Conservation (phyloP, 2,797 vertebrate species). For the Pitangus sulphuratus region DNA sequence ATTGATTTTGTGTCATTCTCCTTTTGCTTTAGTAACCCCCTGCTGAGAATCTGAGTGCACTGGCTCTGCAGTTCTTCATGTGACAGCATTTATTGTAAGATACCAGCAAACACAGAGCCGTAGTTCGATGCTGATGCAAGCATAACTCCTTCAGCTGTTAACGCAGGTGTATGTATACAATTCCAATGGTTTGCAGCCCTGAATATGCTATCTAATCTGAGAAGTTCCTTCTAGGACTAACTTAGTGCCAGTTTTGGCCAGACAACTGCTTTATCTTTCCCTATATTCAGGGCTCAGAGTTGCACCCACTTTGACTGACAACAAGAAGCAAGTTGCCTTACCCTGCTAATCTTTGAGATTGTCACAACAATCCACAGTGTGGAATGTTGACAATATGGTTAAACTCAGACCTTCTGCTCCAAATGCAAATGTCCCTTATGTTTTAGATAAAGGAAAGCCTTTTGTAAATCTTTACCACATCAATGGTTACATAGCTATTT, state of each 20-base stretch:
- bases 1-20: background rate
- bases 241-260: background rate
- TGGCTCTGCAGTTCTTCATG: background rate
- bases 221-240: background rate
- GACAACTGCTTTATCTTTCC: conserved; percentile 20
- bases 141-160: background rate
- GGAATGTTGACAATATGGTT: background rate
- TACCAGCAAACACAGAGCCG: background rate
- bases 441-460: background rate
- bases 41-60: background rate
- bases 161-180: background rate
- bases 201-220: background rate
- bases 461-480: background rate
- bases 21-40: background rate
- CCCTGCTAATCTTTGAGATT: background rate
- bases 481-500: background rate
- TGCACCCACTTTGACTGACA: background rate
- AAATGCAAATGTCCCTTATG: background rate
- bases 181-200: background rate
- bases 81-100: background rate
- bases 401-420: background rate
- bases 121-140: background rate
- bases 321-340: background rate
- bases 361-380: background rate
- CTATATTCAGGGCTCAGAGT: background rate